Evolutionary conservation across 2,797 vertebrate species (phyloP), one percentile per base, ranked within the genome.

Genomic region (Aldrovandia affinis): DNA sequence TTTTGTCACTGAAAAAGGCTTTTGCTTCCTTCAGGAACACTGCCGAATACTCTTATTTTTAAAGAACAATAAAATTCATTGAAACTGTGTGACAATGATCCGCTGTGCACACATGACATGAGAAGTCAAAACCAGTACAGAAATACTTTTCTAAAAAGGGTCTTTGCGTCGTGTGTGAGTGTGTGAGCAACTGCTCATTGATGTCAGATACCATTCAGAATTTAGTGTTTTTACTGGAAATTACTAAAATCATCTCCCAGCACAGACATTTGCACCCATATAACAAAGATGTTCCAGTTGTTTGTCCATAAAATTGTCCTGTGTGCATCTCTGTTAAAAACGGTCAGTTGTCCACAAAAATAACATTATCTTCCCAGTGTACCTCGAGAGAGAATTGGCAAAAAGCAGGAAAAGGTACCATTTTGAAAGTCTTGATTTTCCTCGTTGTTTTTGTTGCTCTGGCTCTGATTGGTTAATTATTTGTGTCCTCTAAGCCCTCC

Each of bases 331-430:
- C 68, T 75, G 39, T 61, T 75, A 61, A 42, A 57, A 84, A 18
- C 52, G 57, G 33, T 80, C 36, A 70, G 25, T 39, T 65, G 28
- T 36, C 36, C 20, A 57, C 36, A 75, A 44, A 70, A 80, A 61
- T 25, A 42, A 42, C 18, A 55, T 47, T 73, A 44, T 77, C 70
- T 79, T 65, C 81, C 77, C 77, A 68, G 70, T 89, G 86, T 90
- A 90, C 89, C 89, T 89, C 82, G 81, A 81, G 61, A 87, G 81
- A 86, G 80, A 81, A 86, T 82, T 59, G 80, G 70, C 42, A 81
- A 79, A 84, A 85, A 57, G 82, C 39, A 87, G 83, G 52, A 81
- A 83, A 85, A 84, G 87, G 89, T 89, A 90, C 90, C 90, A 79
- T 89, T 88, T 79, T 85, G 36, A 77, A 85, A 55, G 77, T 86